Evolutionary conservation across 2,797 vertebrate species (phyloP).

Genomic region (Sylvia borin): DNA sequence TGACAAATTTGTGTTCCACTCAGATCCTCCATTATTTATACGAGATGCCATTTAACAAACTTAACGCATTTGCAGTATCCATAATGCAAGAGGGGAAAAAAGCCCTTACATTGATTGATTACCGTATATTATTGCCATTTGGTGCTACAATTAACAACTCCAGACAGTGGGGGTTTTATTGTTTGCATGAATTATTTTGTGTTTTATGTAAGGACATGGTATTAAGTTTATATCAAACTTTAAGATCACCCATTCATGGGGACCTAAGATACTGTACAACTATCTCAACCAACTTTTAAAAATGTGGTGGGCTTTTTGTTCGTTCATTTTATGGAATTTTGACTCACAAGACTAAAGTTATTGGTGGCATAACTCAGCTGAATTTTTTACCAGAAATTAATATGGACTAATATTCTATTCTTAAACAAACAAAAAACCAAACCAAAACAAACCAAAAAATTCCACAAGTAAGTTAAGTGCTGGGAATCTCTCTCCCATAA

Average conservation of each 20-base stretch:
- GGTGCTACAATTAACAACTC: not conserved
- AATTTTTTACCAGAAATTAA: not conserved
- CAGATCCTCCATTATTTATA: not conserved
- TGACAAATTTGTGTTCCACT: not conserved
- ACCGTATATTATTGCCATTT: not conserved
- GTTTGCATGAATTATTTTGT: not conserved
- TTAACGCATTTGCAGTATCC: not conserved
- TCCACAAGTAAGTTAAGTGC: not conserved
- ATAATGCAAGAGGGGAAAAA: not conserved
- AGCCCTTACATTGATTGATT: not conserved
- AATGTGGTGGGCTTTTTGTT: not conserved
- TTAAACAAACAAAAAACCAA: not conserved
- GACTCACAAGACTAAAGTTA: not conserved
- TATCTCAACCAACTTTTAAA: not conserved
- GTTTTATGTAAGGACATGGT: not conserved
- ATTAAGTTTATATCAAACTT: slow-evolving; percentile 16
- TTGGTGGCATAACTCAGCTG: not conserved
- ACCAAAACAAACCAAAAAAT: too few species aligned
- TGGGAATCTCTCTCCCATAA: not conserved
- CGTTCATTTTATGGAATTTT: not conserved
- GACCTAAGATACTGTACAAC: not conserved
- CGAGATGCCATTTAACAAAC: not conserved
- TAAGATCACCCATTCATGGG: not conserved
- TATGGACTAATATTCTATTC: not conserved
- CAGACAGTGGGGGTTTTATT: not conserved